Percentiles rank a stretch among this genome's conserved stretches.
These are phyloP conservation scores for Ctenosaura bakeri DNA, from an alignment of 2,797 vertebrate species.

Conservation along the genomic window DNA sequence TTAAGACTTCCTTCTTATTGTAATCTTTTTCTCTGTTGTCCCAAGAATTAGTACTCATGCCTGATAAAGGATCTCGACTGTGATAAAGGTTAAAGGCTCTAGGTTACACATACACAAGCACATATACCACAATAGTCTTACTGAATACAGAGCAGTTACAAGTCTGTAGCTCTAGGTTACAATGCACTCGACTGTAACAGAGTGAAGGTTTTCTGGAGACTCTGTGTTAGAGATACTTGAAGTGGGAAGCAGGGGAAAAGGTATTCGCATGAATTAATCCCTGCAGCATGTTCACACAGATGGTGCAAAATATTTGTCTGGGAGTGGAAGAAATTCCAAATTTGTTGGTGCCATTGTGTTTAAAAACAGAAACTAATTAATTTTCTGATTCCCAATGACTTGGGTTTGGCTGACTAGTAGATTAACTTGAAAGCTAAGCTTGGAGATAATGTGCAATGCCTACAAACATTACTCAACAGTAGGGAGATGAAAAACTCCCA, in stretches of 20 bases:
- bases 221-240: background rate
- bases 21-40: background rate
- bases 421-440: no score
- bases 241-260: background rate
- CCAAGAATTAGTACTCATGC: background rate
- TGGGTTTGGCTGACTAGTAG: background rate
- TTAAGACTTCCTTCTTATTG: background rate
- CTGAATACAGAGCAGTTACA: no score
- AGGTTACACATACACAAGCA: no score
- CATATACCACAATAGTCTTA: no score
- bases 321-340: background rate
- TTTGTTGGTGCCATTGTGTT: background rate
- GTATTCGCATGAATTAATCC: background rate
- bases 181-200: no score
- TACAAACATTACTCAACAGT: no score
- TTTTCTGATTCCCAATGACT: background rate
- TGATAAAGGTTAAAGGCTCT: no score
- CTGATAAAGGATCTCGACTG: background rate
- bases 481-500: no score
- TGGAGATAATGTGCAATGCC: no score
- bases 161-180: no score
- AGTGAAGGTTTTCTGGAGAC: background rate
- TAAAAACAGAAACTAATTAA: background rate
- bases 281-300: background rate
- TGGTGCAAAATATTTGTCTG: background rate